Evolutionary conservation across 1,140 invertebrate species (phyloP).

Genomic region (Eubasilissa regina): DNA sequence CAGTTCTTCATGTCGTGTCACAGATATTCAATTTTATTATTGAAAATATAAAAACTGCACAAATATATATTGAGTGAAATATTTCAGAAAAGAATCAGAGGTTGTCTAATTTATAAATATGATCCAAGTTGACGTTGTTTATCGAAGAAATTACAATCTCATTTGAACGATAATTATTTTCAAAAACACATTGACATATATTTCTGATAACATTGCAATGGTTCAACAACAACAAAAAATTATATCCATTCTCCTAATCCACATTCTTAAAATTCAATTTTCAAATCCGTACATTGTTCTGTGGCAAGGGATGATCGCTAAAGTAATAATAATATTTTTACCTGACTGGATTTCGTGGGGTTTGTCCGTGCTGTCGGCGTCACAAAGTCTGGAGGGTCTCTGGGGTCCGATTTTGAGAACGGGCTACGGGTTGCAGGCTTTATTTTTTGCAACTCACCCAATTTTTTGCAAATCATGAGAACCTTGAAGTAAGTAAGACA

Average conservation of each 20-base stretch:
- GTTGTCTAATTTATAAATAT: too few relatives aligned
- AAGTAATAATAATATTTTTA: slow-evolving; percentile 53
- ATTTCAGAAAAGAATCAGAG: too few relatives aligned
- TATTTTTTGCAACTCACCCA: slow-evolving; percentile 38
- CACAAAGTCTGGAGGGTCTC: slow-evolving; percentile 51
- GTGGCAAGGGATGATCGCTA: slow-evolving; percentile 29
- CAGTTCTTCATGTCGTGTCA: too few relatives aligned
- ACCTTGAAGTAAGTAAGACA: slow-evolving; percentile 1
- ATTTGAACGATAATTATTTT: too few relatives aligned
- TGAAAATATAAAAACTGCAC: too few relatives aligned
- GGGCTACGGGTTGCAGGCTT: slow-evolving; percentile 2
- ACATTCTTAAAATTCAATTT: slow-evolving; percentile 39
- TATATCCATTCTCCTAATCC: slow-evolving; percentile 13
- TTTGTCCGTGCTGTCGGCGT: slow-evolving; percentile 40
- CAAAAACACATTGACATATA: too few relatives aligned
- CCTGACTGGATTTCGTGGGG: slow-evolving; percentile 41
- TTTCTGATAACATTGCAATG: too few relatives aligned
- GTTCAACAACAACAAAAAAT: background rate
- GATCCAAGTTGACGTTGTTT: too few relatives aligned
- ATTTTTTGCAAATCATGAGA: slow-evolving; percentile 55
- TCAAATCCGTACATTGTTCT: slow-evolving; percentile 27
- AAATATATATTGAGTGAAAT: too few relatives aligned
- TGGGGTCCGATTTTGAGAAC: slow-evolving; percentile 29
- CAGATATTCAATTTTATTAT: too few relatives aligned
- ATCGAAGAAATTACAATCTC: too few relatives aligned